A percentile compares a stretch with the other conserved stretches of the same genome.
These are phyloP conservation scores for Molanna angustata DNA, from an alignment of 2,888 invertebrate species.

Conservation along the genomic window DNA sequence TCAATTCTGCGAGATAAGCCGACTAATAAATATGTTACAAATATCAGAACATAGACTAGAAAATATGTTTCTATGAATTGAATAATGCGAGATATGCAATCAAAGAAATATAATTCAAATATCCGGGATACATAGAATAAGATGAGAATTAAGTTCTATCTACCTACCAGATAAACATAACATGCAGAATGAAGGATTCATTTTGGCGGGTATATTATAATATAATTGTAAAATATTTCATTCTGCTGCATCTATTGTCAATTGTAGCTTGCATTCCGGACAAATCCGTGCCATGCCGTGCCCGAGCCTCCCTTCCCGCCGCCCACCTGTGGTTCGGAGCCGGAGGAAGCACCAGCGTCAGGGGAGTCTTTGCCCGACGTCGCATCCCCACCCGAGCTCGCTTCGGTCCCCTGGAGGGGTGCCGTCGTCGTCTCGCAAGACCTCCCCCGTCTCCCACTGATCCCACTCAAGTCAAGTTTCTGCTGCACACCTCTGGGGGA, in stretches of 20 bases:
- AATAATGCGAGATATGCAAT: too few species aligned
- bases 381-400: slow-evolving; percentile 66
- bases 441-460: not conserved
- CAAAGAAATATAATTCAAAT: too few species aligned
- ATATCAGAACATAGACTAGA: too few species aligned
- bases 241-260: not conserved
- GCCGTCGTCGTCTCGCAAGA: slow-evolving; percentile 8
- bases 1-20: too few species aligned
- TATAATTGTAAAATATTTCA: too few species aligned
- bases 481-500: slow-evolving; percentile 34
- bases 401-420: slow-evolving; percentile 78
- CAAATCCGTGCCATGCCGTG: slow-evolving; percentile 69
- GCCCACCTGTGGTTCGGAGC: slow-evolving; percentile 54
- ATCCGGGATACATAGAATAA: too few species aligned
- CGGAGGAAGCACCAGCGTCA: slow-evolving; percentile 27
- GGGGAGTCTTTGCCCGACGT: slow-evolving; percentile 67
- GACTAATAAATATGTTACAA: too few species aligned
- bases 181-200: too few species aligned
- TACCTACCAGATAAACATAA: too few species aligned
- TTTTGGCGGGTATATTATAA: too few species aligned
- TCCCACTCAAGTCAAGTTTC: slow-evolving; percentile 27
- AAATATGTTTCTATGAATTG: too few species aligned
- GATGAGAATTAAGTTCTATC: too few species aligned
- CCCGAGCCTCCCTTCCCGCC: slow-evolving; percentile 74
- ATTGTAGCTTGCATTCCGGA: slow-evolving; percentile 55